phyloP scores from a whole-genome alignment of 2,797 vertebrate species.

The Malurus splendens region DNA sequence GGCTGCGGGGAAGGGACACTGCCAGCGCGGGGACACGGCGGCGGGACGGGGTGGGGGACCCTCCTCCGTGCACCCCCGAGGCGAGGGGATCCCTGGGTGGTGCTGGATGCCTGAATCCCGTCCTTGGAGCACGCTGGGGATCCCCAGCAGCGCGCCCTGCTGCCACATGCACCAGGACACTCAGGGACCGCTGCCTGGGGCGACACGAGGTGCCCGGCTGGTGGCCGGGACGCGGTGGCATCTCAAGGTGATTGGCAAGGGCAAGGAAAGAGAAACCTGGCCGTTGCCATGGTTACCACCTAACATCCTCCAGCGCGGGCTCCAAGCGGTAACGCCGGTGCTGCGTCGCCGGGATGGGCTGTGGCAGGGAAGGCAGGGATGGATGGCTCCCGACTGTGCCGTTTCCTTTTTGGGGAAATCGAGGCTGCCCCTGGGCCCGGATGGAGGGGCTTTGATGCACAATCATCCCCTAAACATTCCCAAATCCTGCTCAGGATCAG shows the following conservation, averaged over 20 bases:
- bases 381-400: not conserved
- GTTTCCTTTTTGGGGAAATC: not conserved
- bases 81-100: rapidly evolving
- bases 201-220: rapidly evolving
- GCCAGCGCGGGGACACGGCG: not conserved
- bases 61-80: rapidly evolving
- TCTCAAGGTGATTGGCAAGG: conserved; percentile 50
- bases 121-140: rapidly evolving
- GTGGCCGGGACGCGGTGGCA: not conserved
- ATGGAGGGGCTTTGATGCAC: not conserved
- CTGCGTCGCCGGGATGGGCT: not conserved
- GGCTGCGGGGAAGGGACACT: not conserved
- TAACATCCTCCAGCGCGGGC: not conserved
- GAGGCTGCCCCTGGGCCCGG: not conserved
- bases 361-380: not conserved
- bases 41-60: rapidly evolving
- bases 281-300: conserved; percentile 44
- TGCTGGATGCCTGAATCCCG: rapidly evolving
- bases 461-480: rapidly evolving
- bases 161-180: rapidly evolving
- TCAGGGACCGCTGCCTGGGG: rapidly evolving
- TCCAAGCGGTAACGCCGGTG: not conserved
- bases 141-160: rapidly evolving
- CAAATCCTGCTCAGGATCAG: not conserved
- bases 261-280: conserved; percentile 41